phyloP scores from a whole-genome alignment of 2,113 vertebrate genomes.

The Acrocephalus kingi region DNA sequence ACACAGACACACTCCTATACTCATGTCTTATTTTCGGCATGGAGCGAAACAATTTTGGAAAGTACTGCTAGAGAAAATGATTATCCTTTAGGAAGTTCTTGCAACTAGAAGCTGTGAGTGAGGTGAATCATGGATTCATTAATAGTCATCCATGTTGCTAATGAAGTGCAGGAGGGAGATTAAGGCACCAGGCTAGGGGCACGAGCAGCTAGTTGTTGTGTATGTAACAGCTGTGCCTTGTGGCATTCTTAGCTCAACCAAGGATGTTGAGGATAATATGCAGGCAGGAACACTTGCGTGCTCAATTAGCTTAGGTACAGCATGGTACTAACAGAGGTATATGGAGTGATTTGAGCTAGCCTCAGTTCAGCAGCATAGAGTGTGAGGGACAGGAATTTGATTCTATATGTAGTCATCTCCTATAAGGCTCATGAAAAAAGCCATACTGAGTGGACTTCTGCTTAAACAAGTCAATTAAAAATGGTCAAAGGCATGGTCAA shows the following conservation, averaged over 20 bases:
- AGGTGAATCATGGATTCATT: background rate
- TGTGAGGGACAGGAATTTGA: background rate
- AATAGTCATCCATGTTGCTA: background rate
- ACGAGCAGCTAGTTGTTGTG: background rate
- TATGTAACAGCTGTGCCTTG: background rate
- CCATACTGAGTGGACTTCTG: background rate
- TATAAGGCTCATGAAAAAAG: accelerated
- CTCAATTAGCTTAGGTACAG: background rate
- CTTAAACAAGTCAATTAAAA: background rate
- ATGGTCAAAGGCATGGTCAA: background rate
- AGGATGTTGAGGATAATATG: background rate
- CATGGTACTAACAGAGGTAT: background rate
- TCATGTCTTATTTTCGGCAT: accelerated
- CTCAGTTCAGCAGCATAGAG: background rate
- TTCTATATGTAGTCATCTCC: background rate
- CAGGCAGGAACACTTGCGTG: background rate
- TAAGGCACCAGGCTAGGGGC: background rate
- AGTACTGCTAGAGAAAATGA: background rate
- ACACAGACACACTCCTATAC: background rate
- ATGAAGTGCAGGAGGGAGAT: background rate
- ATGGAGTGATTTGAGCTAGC: background rate
- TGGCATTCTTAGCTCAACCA: background rate
- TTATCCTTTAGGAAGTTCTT: background rate
- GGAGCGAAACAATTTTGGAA: background rate
- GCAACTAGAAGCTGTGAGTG: background rate